Evolutionary conservation across 2,888 invertebrate genomes (phyloP).

Genomic region (Leptopilina syphax): DNA sequence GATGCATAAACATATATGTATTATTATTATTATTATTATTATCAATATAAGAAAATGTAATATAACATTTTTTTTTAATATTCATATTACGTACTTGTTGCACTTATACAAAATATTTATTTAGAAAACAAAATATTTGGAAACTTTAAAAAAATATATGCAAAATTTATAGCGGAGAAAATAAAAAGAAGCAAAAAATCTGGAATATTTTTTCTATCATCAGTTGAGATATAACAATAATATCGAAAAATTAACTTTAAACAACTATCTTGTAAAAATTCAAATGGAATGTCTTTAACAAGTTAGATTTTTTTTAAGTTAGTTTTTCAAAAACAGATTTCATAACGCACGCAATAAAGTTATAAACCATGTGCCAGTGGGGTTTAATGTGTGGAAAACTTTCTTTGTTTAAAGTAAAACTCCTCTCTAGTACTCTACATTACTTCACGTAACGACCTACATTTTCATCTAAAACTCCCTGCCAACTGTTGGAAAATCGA

Average conservation of each 20-base stretch:
- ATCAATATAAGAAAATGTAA: too few species aligned
- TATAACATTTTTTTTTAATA: too few species aligned
- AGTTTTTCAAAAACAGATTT: not conserved
- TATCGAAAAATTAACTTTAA: not conserved
- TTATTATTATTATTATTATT: too few species aligned
- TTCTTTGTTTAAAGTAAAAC: conserved; percentile 36
- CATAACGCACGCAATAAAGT: conserved; percentile 29
- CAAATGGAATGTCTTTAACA: too few species aligned
- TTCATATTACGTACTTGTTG: too few species aligned
- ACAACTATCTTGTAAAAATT: too few species aligned
- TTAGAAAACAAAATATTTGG: too few species aligned
- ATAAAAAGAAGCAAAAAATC: not conserved
- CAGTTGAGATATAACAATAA: not conserved
- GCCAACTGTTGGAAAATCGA: conserved; percentile 10
- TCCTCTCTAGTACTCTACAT: conserved; percentile 48
- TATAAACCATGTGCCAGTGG: not conserved
- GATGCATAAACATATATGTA: not conserved
- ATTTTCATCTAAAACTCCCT: conserved; percentile 36
- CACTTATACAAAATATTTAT: too few species aligned
- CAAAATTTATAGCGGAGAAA: too few species aligned
- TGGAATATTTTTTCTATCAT: not conserved
- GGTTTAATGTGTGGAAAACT: conserved; percentile 9
- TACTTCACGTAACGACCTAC: conserved; percentile 45
- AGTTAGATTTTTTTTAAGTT: not conserved
- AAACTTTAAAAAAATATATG: too few species aligned